Conservation (phyloP, 1,140 invertebrate genomes). For the Sinella curviseta region DNA sequence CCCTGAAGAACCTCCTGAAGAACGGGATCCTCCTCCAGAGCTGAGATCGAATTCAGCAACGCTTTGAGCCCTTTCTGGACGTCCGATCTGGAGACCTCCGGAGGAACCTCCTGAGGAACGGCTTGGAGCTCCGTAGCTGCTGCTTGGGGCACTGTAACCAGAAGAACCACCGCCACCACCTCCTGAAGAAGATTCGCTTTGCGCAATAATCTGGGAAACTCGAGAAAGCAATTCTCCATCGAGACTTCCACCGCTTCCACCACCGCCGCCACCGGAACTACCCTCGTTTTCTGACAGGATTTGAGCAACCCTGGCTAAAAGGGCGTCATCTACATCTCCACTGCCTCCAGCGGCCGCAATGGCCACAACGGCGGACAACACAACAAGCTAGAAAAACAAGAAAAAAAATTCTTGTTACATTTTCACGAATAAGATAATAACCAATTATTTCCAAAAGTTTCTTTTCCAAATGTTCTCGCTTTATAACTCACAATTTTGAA, state of each 20-base stretch:
- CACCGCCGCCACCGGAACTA: conserved; percentile 7
- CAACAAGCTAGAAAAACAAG: not conserved
- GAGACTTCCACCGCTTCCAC: not conserved
- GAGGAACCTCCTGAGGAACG: not conserved
- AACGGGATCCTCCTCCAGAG: not conserved
- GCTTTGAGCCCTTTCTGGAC: conserved; percentile 29
- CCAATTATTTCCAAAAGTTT: no score
- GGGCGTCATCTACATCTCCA: not conserved
- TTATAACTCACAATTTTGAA: no score
- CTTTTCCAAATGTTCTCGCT: no score
- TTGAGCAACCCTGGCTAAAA: conserved; percentile 33
- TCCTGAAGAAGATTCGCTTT: not conserved
- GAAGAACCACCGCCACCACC: not conserved
- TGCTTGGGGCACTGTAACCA: not conserved
- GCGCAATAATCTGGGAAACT: not conserved
- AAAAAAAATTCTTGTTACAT: not conserved
- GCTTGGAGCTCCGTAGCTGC: not conserved
- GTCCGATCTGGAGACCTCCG: conserved; percentile 6
- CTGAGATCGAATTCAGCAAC: conserved; percentile 32
- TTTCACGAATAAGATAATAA: not conserved
- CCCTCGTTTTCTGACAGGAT: not conserved
- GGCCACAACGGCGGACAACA: conserved; percentile 31
- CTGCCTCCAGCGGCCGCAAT: conserved; percentile 2
- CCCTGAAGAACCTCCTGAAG: not conserved
- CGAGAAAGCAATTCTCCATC: not conserved